Percentiles rank a stretch among this genome's conserved stretches.
Evolutionary conservation across 1,140 invertebrate species (phyloP).

Genomic region (Oryctes rhinoceros): DNA sequence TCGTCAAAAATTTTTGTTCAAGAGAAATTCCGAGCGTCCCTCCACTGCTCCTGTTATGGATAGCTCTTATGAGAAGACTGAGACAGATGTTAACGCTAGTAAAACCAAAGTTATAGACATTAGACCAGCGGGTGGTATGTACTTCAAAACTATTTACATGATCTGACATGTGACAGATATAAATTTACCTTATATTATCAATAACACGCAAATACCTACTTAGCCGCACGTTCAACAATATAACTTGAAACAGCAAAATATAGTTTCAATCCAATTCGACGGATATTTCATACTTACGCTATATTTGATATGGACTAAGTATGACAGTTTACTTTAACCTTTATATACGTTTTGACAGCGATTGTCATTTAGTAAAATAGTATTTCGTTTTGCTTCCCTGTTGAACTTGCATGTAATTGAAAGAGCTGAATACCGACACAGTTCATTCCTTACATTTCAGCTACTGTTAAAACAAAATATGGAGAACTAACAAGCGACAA

Average conservation of each 20-base stretch:
- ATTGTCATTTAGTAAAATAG: background rate
- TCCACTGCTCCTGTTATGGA: background rate
- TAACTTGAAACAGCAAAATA: too few relatives aligned
- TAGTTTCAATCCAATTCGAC: too few relatives aligned
- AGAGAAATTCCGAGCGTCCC: background rate
- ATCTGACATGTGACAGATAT: background rate
- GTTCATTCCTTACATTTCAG: background rate
- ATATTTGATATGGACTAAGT: background rate
- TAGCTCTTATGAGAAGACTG: background rate
- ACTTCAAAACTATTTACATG: background rate
- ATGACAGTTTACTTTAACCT: background rate
- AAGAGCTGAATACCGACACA: background rate
- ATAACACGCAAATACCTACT: too few relatives aligned
- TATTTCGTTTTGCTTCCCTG: background rate
- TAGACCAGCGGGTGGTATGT: background rate
- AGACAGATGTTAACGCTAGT: background rate
- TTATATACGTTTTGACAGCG: background rate
- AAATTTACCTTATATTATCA: background rate
- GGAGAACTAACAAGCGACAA: slow-evolving; percentile 9
- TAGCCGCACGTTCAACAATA: too few relatives aligned
- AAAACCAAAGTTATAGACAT: background rate
- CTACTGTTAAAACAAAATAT: background rate
- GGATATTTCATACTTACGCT: too few relatives aligned
- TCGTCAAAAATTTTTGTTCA: slow-evolving; percentile 4
- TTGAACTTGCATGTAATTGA: too few relatives aligned